Percentiles rank a stretch among this genome's conserved stretches.
Conservation (phyloP, 2,113 vertebrate genomes). For the Proterorhinus semilunaris region DNA sequence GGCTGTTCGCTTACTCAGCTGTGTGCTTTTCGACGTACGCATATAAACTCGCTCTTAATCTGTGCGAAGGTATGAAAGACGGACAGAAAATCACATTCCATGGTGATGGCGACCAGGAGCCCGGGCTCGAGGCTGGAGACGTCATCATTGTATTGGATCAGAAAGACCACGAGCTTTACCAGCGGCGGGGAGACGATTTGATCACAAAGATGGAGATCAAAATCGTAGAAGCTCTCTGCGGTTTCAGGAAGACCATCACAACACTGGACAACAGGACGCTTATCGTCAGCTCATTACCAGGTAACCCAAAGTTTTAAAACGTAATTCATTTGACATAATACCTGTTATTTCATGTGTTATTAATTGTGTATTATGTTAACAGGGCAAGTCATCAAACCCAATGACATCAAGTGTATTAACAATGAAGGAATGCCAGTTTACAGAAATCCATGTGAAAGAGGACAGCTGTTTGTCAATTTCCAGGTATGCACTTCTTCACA, state of each 20-base stretch:
- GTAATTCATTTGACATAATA: not conserved
- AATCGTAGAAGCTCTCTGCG: conserved; percentile 90
- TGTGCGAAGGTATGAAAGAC: conserved; percentile 89
- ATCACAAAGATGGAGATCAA: conserved; percentile 88
- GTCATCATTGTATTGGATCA: conserved; percentile 92
- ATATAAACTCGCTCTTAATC: not conserved
- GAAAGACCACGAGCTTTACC: conserved; percentile 87
- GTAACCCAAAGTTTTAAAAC: conserved; percentile 58
- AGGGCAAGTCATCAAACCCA: conserved; percentile 91
- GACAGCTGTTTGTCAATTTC: conserved; percentile 87
- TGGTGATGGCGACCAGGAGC: conserved; percentile 97
- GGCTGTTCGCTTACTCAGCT: too few relatives aligned
- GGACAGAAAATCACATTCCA: conserved; percentile 92
- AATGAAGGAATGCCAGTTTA: conserved; percentile 93
- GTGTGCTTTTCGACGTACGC: too few relatives aligned
- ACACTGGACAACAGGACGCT: conserved; percentile 88
- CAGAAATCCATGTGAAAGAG: conserved; percentile 85
- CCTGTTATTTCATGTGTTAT: too few relatives aligned
- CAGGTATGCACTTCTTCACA: conserved; percentile 69
- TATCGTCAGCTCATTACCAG: conserved; percentile 81
- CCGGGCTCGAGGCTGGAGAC: conserved; percentile 93
- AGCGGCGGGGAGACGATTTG: conserved; percentile 85
- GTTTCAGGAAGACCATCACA: conserved; percentile 85
- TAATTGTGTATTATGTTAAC: not conserved
- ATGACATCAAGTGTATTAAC: conserved; percentile 80